These are phyloP conservation scores for Plestiodon gilberti DNA, from an alignment of 2,113 vertebrate species.

Conservation along the genomic window DNA sequence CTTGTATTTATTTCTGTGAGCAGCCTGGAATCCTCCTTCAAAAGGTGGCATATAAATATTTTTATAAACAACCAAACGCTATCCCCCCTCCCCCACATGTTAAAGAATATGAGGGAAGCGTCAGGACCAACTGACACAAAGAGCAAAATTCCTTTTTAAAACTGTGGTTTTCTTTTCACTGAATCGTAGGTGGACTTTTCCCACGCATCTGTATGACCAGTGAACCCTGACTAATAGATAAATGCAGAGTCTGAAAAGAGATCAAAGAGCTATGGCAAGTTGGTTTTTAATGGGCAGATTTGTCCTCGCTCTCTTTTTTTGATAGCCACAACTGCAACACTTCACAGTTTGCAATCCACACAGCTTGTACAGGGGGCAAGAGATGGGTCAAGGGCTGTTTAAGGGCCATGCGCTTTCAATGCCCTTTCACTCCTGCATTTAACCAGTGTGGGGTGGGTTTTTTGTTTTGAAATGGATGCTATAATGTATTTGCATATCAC, in stretches of 20 bases:
- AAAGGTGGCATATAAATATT: too few species aligned
- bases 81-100: neutral
- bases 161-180: neutral
- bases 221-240: slow-evolving; percentile 27
- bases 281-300: slow-evolving; percentile 36
- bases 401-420: neutral
- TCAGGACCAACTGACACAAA: neutral
- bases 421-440: too few species aligned
- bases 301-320: neutral
- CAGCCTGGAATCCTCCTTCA: too few species aligned
- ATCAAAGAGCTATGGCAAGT: slow-evolving; percentile 38
- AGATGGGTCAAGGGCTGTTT: slow-evolving; percentile 41
- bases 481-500: too few species aligned
- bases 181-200: slow-evolving; percentile 12
- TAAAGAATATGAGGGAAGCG: neutral
- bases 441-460: too few species aligned
- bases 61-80: too few species aligned
- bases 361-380: neutral
- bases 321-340: slow-evolving; percentile 35
- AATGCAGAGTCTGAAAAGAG: slow-evolving; percentile 19
- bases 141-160: neutral
- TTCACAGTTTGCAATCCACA: neutral
- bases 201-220: neutral
- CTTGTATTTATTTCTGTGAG: too few species aligned
- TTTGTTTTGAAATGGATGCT: too few species aligned